Percentiles rank a stretch among this genome's conserved stretches.
These are phyloP conservation scores for Phymatocera aterrima DNA, from an alignment of 2,888 invertebrate species.

Conservation along the genomic window DNA sequence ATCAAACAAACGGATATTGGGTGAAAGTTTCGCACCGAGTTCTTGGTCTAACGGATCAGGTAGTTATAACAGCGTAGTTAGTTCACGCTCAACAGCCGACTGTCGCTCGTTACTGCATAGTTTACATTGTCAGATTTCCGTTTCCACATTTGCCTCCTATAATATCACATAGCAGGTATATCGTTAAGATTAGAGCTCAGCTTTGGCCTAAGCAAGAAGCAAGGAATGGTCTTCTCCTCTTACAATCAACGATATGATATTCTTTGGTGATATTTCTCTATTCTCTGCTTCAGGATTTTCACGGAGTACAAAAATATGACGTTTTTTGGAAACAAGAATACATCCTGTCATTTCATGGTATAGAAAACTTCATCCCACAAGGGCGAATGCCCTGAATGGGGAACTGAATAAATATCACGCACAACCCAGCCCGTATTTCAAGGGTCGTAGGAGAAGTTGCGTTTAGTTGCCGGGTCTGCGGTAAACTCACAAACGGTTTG, in stretches of 20 bases:
- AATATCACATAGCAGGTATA: background rate
- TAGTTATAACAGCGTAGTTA: slow-evolving; percentile 32
- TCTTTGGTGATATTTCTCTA: no score
- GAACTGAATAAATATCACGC: background rate
- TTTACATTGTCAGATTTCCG: background rate
- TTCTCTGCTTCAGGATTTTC: no score
- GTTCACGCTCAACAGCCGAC: background rate
- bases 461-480: slow-evolving; percentile 19
- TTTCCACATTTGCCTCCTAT: background rate
- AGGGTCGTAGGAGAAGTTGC: slow-evolving; percentile 27
- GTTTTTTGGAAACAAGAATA: background rate
- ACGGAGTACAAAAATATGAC: background rate
- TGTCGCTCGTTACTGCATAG: slow-evolving; percentile 22
- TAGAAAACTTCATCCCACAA: background rate
- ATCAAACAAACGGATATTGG: slow-evolving; percentile 34
- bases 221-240: no score
- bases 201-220: no score
- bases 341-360: background rate
- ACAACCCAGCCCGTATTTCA: background rate
- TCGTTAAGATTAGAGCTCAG: background rate
- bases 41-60: slow-evolving; percentile 1
- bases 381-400: background rate
- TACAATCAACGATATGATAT: no score
- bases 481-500: slow-evolving; percentile 22
- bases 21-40: slow-evolving; percentile 30